Evolutionary conservation across 2,888 invertebrate genomes (phyloP).

Genomic region (Lamellibrachia columna): DNA sequence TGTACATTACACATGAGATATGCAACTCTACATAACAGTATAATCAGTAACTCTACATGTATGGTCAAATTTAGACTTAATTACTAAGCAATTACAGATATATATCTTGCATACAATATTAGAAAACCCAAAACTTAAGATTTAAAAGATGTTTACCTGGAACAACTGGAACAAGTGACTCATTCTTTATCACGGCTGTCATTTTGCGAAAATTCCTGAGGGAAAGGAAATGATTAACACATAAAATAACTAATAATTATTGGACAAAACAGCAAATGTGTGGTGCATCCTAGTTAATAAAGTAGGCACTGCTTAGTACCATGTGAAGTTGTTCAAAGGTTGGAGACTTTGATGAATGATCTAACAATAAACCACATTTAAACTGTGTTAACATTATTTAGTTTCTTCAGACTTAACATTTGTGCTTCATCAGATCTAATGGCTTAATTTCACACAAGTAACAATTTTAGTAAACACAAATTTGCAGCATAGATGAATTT

Average conservation of each 20-base stretch:
- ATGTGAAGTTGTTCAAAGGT: not conserved
- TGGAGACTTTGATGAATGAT: not conserved
- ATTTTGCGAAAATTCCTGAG: constrained; percentile 71
- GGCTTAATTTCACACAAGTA: not conserved
- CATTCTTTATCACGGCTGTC: constrained; percentile 72
- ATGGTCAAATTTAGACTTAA: no score
- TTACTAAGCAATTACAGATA: not conserved
- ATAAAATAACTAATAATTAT: not conserved
- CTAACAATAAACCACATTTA: not conserved
- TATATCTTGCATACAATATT: not conserved
- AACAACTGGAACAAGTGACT: constrained; percentile 70
- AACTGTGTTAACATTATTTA: not conserved
- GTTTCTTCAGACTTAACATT: not conserved
- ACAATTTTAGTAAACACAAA: not conserved
- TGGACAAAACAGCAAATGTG: not conserved
- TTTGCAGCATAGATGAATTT: not conserved
- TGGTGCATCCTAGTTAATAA: not conserved
- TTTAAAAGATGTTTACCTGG: constrained; percentile 45
- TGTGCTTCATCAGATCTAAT: not conserved
- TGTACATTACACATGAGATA: no score
- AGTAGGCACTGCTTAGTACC: not conserved
- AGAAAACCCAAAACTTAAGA: constrained; percentile 22
- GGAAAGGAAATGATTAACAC: constrained; percentile 21
- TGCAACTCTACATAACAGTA: no score
- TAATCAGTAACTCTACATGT: no score